Base-by-base conservation (phyloP, 2,888 invertebrate genomes). In the Acanthosepion esculentum region DNA sequence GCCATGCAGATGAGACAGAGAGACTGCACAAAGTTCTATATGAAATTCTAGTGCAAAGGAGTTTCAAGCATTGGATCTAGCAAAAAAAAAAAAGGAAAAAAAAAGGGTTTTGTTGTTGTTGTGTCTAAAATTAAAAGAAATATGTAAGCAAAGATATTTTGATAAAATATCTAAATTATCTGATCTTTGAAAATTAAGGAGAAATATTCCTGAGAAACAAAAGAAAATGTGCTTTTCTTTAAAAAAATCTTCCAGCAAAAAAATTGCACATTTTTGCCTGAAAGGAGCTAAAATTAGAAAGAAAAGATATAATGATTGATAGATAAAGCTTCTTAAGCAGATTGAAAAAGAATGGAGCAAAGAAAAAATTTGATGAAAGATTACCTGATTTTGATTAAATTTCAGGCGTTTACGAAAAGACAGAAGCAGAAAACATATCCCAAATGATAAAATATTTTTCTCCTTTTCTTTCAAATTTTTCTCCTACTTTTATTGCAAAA, bases 41-140 rank as follows among this genome's bases (percentile, higher is more conserved):
- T n/a, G 18, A 78, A 12, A 12, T n/a, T n/a, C 26, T 33, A 18
- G 78, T 78, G 78, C 78, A 78, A 78, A 78, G n/a, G n/a, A 78
- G 78, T 78, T 78, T 78, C 78, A 33, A 78, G 78, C 78, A 78
- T 78, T 78, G 78, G 78, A 78, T 78, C n/a, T 78, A 33, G 78
- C 78, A 78, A 78, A 78, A n/a, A 41, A 41, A 41, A 41, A 41
- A 41, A 0, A 41, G 3, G 3, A 41, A 1, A 41, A 41, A 2
- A 41, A n/a, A 78, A n/a, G 78, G 78, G n/a, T 78, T 78, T 78
- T 78, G 33, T 78, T n/a, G 78, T 78, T 78, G 78, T 78, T 78
- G 33, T 78, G n/a, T 78, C 33, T 2, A 78, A 78, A 26, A 59
- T 23, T 20, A 23, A 59, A 59, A 59, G 23, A 55, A 78, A 78